Conservation (phyloP, 2,113 vertebrate genomes). For the Nothobranchius furzeri region DNA sequence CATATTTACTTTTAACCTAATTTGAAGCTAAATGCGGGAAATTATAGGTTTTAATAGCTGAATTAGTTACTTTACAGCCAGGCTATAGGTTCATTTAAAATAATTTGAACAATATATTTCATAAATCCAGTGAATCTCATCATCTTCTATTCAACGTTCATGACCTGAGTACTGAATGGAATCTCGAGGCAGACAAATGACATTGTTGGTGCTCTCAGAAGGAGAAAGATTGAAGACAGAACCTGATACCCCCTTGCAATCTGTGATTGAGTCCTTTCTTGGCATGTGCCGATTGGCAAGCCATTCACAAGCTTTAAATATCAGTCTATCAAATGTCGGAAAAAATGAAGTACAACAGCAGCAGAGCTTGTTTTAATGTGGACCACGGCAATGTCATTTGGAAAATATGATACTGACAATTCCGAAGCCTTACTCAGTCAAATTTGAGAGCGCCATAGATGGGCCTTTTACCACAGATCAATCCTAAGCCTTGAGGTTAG, state of each 20-base stretch:
- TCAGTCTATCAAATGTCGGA: slow-evolving; percentile 57
- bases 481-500: slow-evolving; percentile 55
- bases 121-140: neutral
- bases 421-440: slow-evolving; percentile 51
- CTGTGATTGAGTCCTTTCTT: slow-evolving; percentile 46
- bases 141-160: neutral
- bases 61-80: no score
- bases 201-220: slow-evolving; percentile 29
- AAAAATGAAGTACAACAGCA: slow-evolving; percentile 53
- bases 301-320: slow-evolving; percentile 62
- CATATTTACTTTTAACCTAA: no score
- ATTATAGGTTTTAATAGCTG: no score
- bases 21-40: no score
- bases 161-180: slow-evolving; percentile 11
- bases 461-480: slow-evolving; percentile 57
- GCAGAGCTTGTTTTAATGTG: slow-evolving; percentile 43
- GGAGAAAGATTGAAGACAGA: slow-evolving; percentile 34
- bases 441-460: slow-evolving; percentile 65
- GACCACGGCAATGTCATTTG: slow-evolving; percentile 56
- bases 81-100: slow-evolving; percentile 12
- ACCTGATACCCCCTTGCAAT: slow-evolving; percentile 55
- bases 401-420: slow-evolving; percentile 66
- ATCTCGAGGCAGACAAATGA: slow-evolving; percentile 36
- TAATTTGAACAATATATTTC: neutral
- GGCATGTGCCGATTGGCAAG: slow-evolving; percentile 23